Percentiles rank a stretch among this genome's conserved stretches.
Evolutionary conservation across 2,797 vertebrate genomes (phyloP).

Genomic region (Thunnus albacares): DNA sequence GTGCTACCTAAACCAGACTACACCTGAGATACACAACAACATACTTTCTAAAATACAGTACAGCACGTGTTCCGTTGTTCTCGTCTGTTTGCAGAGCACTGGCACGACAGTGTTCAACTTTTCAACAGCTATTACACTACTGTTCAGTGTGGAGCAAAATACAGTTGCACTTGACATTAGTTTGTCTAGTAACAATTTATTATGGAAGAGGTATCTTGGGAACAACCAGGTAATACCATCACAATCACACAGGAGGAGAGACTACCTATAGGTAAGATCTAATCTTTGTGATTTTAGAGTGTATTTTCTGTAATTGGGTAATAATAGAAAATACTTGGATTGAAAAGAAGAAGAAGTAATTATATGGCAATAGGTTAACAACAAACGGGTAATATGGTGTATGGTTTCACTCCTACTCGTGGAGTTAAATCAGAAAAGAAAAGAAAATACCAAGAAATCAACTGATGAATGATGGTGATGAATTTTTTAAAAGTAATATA

Average conservation of each 20-base stretch:
- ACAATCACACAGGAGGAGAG: too few species aligned
- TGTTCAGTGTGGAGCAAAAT: not conserved
- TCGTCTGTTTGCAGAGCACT: not conserved
- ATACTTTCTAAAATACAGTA: not conserved
- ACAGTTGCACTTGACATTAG: not conserved
- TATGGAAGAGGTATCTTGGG: not conserved
- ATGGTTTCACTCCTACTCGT: too few species aligned
- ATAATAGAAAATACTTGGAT: not conserved
- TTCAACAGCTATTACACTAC: not conserved
- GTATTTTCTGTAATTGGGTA: not conserved
- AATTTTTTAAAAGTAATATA: too few species aligned
- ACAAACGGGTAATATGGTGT: too few species aligned
- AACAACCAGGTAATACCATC: not conserved
- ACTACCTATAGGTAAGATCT: not conserved
- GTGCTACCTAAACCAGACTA: constrained; percentile 31
- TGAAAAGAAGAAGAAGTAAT: too few species aligned
- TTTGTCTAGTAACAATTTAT: not conserved
- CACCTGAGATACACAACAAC: constrained; percentile 41
- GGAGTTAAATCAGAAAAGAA: too few species aligned
- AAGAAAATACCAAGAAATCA: too few species aligned
- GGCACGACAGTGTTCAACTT: not conserved
- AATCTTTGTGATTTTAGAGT: not conserved
- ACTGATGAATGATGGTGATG: too few species aligned
- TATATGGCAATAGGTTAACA: too few species aligned
- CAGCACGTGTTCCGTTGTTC: not conserved